Evolutionary conservation across 30 jellyfish, hydroid and myxozoan genomes (phyloP).

Genomic region (Hydractinia echinata): DNA sequence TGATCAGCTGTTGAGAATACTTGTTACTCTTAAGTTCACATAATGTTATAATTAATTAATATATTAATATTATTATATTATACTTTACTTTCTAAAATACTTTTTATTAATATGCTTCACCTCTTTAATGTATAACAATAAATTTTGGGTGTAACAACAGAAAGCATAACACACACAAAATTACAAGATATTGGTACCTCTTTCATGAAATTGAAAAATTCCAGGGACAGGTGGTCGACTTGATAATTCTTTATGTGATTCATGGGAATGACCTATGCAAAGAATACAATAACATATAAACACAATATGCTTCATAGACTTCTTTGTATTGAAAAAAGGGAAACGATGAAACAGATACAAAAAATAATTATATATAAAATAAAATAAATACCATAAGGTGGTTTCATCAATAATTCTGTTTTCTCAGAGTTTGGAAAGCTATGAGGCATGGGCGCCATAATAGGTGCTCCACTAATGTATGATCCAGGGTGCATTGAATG

Average conservation of each 20-base stretch:
- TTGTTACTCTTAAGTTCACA: too few relatives aligned
- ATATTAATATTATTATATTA: too few relatives aligned
- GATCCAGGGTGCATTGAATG: not conserved
- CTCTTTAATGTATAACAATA: too few relatives aligned
- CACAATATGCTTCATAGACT: not conserved
- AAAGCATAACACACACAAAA: too few relatives aligned
- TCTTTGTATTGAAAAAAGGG: not conserved
- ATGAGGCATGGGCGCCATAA: not conserved
- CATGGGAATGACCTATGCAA: too few relatives aligned
- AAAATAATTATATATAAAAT: not conserved
- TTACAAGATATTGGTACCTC: not conserved
- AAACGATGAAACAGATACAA: not conserved
- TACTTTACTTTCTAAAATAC: too few relatives aligned
- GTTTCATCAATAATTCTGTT: not conserved
- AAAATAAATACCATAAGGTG: not conserved
- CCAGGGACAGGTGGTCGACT: not conserved
- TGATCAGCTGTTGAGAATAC: too few relatives aligned
- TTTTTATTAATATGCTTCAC: too few relatives aligned
- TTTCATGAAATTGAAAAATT: conserved; percentile 4
- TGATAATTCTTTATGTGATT: too few relatives aligned
- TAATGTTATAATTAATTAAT: too few relatives aligned
- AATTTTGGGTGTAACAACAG: too few relatives aligned
- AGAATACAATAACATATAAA: not conserved
- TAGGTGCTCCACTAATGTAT: conserved; percentile 9
- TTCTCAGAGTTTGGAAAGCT: not conserved